These are phyloP conservation scores for Hydrotaea cyrtoneurina DNA, from an alignment of 2,888 invertebrate species.

Conservation along the genomic window DNA sequence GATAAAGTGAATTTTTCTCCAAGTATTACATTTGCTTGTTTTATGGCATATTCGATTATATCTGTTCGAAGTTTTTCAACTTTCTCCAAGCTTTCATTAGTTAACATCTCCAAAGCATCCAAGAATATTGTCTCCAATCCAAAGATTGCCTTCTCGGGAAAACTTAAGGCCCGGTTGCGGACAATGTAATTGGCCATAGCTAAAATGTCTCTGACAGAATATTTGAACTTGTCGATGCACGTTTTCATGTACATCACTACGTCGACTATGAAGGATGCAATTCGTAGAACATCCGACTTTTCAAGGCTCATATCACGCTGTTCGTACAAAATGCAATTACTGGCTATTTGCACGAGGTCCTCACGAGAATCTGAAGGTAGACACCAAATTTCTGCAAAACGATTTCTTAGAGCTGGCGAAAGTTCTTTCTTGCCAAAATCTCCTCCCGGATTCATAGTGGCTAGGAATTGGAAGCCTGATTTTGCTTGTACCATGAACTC, in stretches of 20 bases:
- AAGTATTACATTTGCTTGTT: slow-evolving; percentile 82
- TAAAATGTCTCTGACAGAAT: slow-evolving; percentile 95
- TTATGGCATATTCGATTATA: slow-evolving; percentile 83
- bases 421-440: slow-evolving; percentile 99
- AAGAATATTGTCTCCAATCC: slow-evolving; percentile 95
- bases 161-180: slow-evolving; percentile 72
- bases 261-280: slow-evolving; percentile 88
- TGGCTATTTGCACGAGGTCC: slow-evolving; percentile 90
- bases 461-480: slow-evolving; percentile 92
- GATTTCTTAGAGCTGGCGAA: slow-evolving; percentile 97
- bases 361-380: slow-evolving; percentile 86
- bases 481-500: slow-evolving; percentile 86
- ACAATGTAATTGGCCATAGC: slow-evolving; percentile 96
- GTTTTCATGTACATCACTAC: slow-evolving; percentile 90
- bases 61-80: slow-evolving; percentile 81
- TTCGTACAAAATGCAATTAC: slow-evolving; percentile 83
- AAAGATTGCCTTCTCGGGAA: slow-evolving; percentile 89
- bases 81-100: slow-evolving; percentile 84
- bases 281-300: slow-evolving; percentile 75
- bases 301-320: slow-evolving; percentile 79
- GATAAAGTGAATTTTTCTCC: slow-evolving; percentile 78
- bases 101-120: slow-evolving; percentile 93
- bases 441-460: slow-evolving; percentile 99
- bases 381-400: slow-evolving; percentile 99
- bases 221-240: slow-evolving; percentile 88